These are phyloP conservation scores for Vidua chalybeata DNA, from an alignment of 2,113 vertebrate species.

Conservation along the genomic window DNA sequence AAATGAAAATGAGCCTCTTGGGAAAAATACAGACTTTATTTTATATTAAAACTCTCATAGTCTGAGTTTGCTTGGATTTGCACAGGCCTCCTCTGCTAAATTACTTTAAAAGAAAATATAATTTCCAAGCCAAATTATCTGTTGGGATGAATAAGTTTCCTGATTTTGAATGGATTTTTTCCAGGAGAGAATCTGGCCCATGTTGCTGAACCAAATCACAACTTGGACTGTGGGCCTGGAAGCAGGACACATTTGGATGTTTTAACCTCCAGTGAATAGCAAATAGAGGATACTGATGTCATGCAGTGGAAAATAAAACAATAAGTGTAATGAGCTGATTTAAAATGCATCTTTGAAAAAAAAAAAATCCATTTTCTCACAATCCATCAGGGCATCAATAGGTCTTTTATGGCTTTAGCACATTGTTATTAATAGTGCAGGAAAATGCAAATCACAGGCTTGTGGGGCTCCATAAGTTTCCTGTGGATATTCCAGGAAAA, in stretches of 20 bases:
- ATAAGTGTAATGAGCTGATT: constrained; percentile 50
- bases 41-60: not conserved
- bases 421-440: not conserved
- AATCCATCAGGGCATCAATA: not conserved
- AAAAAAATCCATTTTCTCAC: not conserved
- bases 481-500: not conserved
- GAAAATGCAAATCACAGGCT: not conserved
- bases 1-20: not conserved
- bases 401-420: not conserved
- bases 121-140: constrained; percentile 28
- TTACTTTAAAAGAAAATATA: not conserved
- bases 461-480: not conserved
- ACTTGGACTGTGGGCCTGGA: constrained; percentile 9
- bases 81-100: not conserved
- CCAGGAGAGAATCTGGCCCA: constrained; percentile 29
- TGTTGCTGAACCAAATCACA: constrained; percentile 32
- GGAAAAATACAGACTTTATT: not conserved
- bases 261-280: constrained; percentile 49
- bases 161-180: constrained; percentile 53
- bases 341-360: constrained; percentile 26
- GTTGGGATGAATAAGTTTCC: constrained; percentile 35
- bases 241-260: constrained; percentile 32
- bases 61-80: not conserved
- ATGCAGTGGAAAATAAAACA: constrained; percentile 31
- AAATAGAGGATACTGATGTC: constrained; percentile 30